phyloP scores from a whole-genome alignment of 2,797 vertebrate species.

The Etheostoma nigrum region DNA sequence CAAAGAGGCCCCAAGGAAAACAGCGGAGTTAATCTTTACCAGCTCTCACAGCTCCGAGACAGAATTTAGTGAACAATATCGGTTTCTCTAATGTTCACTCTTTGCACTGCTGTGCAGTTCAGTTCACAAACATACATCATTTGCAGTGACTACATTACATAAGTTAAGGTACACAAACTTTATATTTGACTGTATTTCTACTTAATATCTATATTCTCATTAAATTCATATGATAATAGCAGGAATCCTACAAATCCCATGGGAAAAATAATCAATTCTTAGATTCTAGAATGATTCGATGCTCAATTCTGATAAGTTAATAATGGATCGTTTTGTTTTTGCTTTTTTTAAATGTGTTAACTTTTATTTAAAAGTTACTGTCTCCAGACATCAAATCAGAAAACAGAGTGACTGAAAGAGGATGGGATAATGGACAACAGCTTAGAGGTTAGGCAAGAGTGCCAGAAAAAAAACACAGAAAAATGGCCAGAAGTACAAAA shows the following conservation, averaged over 20 bases:
- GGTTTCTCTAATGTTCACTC: slow-evolving; percentile 23
- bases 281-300: too few relatives aligned
- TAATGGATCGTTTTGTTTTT: too few relatives aligned
- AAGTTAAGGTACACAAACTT: background rate
- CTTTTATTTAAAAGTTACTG: too few relatives aligned
- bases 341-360: too few relatives aligned
- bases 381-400: too few relatives aligned
- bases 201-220: slow-evolving; percentile 14
- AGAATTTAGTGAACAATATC: slow-evolving; percentile 60
- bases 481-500: too few relatives aligned
- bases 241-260: slow-evolving; percentile 6
- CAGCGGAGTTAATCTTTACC: slow-evolving; percentile 81
- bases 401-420: too few relatives aligned
- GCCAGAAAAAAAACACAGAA: too few relatives aligned
- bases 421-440: too few relatives aligned
- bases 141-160: background rate
- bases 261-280: too few relatives aligned
- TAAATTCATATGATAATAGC: background rate
- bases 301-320: too few relatives aligned
- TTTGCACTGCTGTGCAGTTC: slow-evolving; percentile 24
- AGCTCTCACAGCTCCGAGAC: slow-evolving; percentile 58
- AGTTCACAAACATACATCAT: slow-evolving; percentile 4
- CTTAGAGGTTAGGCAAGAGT: too few relatives aligned
- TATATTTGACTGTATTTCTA: slow-evolving; percentile 7
- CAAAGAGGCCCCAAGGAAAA: slow-evolving; percentile 79